A percentile compares a stretch with the other conserved stretches of the same genome.
phyloP scores from a whole-genome alignment of 2,113 vertebrate genomes.

The Lycaon pictus region DNA sequence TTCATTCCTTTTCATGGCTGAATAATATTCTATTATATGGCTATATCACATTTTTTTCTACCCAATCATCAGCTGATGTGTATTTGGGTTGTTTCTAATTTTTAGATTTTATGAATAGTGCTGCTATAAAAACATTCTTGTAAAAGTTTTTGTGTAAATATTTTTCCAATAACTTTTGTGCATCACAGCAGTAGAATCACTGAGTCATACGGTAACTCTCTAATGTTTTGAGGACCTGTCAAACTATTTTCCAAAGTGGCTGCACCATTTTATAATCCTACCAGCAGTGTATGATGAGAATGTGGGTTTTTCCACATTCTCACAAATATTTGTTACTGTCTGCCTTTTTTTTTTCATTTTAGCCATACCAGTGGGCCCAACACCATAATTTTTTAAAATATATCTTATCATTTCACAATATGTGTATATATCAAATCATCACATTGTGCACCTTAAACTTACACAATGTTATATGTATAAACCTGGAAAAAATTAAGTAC shows the following conservation, averaged over 20 bases:
- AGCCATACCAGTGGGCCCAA: background rate
- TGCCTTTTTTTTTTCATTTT: background rate
- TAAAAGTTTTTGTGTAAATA: background rate
- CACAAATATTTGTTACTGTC: background rate
- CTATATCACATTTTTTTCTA: background rate
- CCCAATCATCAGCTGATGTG: background rate
- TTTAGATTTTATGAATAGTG: background rate
- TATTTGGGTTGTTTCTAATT: background rate
- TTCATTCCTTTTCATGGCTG: background rate
- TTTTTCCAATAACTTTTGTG: background rate
- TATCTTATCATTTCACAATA: background rate
- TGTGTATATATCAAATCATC: background rate
- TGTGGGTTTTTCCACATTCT: background rate
- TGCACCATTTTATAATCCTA: background rate
- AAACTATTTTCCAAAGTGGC: constrained; percentile 5
- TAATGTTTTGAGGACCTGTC: background rate
- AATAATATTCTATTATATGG: background rate
- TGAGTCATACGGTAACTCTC: background rate
- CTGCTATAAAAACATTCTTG: background rate
- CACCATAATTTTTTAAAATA: background rate
- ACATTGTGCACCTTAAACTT: background rate
- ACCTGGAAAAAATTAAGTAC: background rate
- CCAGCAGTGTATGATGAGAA: background rate
- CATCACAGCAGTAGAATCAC: background rate
- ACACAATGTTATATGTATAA: background rate